Base-by-base conservation (phyloP, 2,888 invertebrate species). In the Ophion ventricosus region DNA sequence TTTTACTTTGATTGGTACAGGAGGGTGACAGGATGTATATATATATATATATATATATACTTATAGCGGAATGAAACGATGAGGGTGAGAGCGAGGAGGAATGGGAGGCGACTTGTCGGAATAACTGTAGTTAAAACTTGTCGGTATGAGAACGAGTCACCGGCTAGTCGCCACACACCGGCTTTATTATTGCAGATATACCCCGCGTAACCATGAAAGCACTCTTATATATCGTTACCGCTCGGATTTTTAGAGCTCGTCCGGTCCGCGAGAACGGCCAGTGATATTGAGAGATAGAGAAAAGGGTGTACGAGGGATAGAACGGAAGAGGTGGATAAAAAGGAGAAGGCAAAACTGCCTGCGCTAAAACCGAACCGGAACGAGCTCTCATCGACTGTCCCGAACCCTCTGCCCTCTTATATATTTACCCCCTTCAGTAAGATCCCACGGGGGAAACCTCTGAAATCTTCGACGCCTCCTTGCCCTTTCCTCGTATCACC, bases 71-170 rank as follows among this genome's bases (percentile, higher is more conserved):
- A 82, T 76, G 64, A 76, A 72, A 75, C 67, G 72, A 67, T 73
- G 77, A 80, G 80, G 40, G 59, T 63, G 64, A 59, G 82, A 76
- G 70, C 20, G 54, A 29, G n/a, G 59, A 23, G 49, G 74, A 87
- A 80, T 66, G 83, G 80, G 87, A 79, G 72, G 82, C 76, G 78
- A 73, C 75, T 85, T 72, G 83, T 79, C 85, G 80, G 82, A 85
- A 86, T 80, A 88, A 88, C 86, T 89, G 90, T 89, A 90, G 91
- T 91, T 91, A 90, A 91, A 91, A 91, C 88, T 89, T 87, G 88
- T 86, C 85, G 84, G 77, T 84, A 88, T 83, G 80, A 72, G 85
- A 87, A 85, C 83, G 84, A 85, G 86, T 87, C 87, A 86, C 74
- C 86, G 87, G 87, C 86, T 83, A 82, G 83, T 86, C 87, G 86